Base-by-base conservation (phyloP, 35 echinoderm and acorn worm species). In the Apostichopus japonicus region DNA sequence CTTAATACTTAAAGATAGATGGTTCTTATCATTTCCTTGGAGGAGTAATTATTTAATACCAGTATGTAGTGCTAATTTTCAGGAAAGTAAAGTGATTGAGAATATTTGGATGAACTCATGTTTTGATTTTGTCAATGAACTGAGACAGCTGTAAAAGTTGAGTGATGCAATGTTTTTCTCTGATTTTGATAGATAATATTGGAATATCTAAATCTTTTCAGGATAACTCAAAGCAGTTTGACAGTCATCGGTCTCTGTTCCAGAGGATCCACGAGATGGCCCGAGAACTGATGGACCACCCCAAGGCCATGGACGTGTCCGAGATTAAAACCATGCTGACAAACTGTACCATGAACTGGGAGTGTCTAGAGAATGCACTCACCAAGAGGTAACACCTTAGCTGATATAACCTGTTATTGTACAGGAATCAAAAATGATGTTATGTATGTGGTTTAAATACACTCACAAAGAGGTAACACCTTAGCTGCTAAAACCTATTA, bases 261-360 rank as follows among this genome's bases (percentile, higher is more conserved):
- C 78, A 95, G 90, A 71, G 56, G 14, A 95, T 98, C 90, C 96
- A 98, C 23, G 78, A 90, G 6, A 79, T 98, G 56, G 96, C 94
- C 9, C 79, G 95, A 11, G 94, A 98, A 77, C 84, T 98, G 15
- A 94, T 95, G 90, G 94, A 95, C 72, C 87, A 98, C 79, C 96
- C 96, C 19, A 98, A 98, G 55, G 94, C 96, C 79, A 98, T 92
- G 14, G 96, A 98, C 79, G 94, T 95, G 23, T 92, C 92, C 6
- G 92, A 95, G 87, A 87, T 95, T 76, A 98, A 94, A 84, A 91
- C 92, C 10, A 95, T 98, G 89, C 56, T 98, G 83, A 95, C 81
- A 17, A 98, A 95, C 90, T 86, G 86, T 61, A 95, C 93, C 57
- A 95, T 95, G 53, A 98, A 98, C 94, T 98, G 96, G 96, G 96